These are phyloP conservation scores for Pantherophis vulpinus DNA, from an alignment of 2,797 vertebrate species.

Conservation along the genomic window DNA sequence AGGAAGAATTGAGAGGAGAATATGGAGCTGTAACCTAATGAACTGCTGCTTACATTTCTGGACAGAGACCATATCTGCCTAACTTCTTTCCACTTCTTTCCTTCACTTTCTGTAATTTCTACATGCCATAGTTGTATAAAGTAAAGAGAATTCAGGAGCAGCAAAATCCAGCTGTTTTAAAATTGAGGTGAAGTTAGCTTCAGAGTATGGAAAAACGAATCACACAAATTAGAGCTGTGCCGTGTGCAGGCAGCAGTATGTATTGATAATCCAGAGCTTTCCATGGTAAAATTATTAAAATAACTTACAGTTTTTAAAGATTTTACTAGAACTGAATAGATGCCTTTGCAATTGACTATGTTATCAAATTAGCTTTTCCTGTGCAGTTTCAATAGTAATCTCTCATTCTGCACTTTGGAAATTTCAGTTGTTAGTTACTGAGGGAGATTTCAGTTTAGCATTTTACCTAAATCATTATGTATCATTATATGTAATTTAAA, in stretches of 20 bases:
- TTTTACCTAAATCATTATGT: background rate
- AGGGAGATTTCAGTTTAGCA: background rate
- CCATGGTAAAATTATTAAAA: background rate
- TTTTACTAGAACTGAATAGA: background rate
- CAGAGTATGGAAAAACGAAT: background rate
- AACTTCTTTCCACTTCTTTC: background rate
- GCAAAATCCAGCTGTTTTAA: background rate
- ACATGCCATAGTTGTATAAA: too few relatives aligned
- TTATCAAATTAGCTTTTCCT: background rate
- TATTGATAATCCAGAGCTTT: background rate
- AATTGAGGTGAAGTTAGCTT: background rate
- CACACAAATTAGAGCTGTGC: background rate
- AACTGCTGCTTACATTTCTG: background rate
- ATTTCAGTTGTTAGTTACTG: background rate
- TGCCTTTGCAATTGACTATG: background rate
- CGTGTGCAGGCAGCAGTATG: background rate
- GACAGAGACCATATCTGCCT: background rate
- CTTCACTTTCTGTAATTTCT: background rate
- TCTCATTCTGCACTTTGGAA: background rate
- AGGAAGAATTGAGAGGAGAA: background rate
- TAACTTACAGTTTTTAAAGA: background rate
- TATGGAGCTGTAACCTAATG: too few relatives aligned
- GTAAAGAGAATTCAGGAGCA: background rate
- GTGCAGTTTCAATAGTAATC: background rate
- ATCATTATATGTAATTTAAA: background rate